Conservation (phyloP, 2,888 invertebrate species). For the Ormia ochracea region DNA sequence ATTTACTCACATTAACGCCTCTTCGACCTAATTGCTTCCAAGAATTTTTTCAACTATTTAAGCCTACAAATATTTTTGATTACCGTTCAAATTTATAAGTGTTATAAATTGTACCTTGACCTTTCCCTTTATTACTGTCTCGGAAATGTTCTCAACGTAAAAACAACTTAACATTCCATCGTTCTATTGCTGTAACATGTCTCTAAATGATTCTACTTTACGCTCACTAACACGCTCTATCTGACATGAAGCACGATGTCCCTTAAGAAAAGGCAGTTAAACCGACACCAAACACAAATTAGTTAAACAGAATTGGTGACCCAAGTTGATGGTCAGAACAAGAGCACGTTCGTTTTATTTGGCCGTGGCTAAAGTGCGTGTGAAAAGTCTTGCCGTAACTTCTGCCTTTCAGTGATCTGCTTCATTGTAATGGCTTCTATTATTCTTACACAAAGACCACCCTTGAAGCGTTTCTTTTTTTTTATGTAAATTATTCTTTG, state of each 20-base stretch:
- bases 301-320: slow-evolving; percentile 8
- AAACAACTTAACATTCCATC: slow-evolving; percentile 25
- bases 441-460: slow-evolving; percentile 33
- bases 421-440: slow-evolving; percentile 29
- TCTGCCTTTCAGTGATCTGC: slow-evolving; percentile 45
- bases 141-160: background rate
- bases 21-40: too few relatives aligned
- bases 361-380: slow-evolving; percentile 30
- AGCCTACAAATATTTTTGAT: background rate
- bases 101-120: background rate
- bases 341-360: slow-evolving; percentile 12
- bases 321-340: slow-evolving; percentile 15
- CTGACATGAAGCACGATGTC: background rate
- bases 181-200: background rate
- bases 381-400: slow-evolving; percentile 56
- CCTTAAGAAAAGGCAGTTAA: background rate
- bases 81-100: background rate
- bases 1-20: too few relatives aligned
- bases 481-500: slow-evolving; percentile 12
- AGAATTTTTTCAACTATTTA: background rate
- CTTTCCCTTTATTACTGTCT: background rate
- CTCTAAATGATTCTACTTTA: background rate
- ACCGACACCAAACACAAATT: background rate
- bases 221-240: background rate
- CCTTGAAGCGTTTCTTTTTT: slow-evolving; percentile 8